Base-by-base conservation (phyloP, 2,888 invertebrate species). In the Drosophila histrio region DNA sequence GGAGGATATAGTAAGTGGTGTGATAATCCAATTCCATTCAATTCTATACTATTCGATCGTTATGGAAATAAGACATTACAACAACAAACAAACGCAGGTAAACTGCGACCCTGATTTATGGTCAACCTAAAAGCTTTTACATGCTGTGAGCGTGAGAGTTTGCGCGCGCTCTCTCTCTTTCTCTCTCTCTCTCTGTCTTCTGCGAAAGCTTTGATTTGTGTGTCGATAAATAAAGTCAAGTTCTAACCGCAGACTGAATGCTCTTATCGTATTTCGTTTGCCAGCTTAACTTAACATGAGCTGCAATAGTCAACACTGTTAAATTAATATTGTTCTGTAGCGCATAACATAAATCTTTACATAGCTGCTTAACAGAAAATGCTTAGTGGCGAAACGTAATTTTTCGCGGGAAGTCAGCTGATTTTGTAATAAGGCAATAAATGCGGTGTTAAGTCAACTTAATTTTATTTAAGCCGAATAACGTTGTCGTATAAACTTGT, bases 1-100 rank as follows among this genome's bases (percentile, higher is more conserved):
- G 75, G 90, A 90, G 67, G 90, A 90, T 64, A 88, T 88, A 39
- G 88, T 90, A 88, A 90, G 90, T 72, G 26, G 17, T n/a, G 19
- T 4, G 21, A 21, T 1, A 34, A 44, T 56, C 43, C 11, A 1
- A 22, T 21, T 8, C 15, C 9, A 9, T 9, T 21, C n/a, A n/a
- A 39, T 21, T n/a, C n/a, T 3, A 21, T 21, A 2, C 26, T 6
- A 15, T 43, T 5, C 15, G 44, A 44, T 44, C 44, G 26, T 6
- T 28, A 7, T 17, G 26, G 11, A 1, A 44, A 28, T 44, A 11
- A 11, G 11, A 17, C 26, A 43, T 34, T 43, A 22, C 22, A 50
- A 28, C 39, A 52, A 26, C 26, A 49, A 43, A n/a, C 26, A 46
- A 13, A n/a, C 22, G 21, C 26, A 49, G 36, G 9, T 22, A 46